Evolutionary conservation across 2,888 invertebrate genomes (phyloP).

Genomic region (Amblyteles armatorius): DNA sequence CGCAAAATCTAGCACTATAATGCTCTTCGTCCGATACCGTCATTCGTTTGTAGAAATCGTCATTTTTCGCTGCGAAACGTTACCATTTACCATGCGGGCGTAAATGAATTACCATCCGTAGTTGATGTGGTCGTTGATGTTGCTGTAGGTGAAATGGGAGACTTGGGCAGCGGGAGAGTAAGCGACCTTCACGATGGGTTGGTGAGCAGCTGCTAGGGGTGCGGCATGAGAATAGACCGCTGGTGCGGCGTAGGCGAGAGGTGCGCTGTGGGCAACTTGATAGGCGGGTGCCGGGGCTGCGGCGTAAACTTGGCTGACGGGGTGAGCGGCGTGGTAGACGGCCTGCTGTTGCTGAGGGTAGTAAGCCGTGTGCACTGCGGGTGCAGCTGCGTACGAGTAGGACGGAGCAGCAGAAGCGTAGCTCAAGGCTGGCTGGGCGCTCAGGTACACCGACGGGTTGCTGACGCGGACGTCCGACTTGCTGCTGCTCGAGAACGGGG

Average conservation of each 20-base stretch:
- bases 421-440: conserved; percentile 58
- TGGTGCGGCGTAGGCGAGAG: conserved; percentile 6
- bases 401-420: conserved; percentile 21
- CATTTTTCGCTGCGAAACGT: not conserved
- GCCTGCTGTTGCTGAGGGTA: conserved; percentile 62
- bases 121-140: conserved; percentile 70
- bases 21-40: not conserved
- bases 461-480: conserved; percentile 90
- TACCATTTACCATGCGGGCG: not conserved
- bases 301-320: conserved; percentile 48
- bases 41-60: not conserved
- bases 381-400: conserved; percentile 48
- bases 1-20: not conserved
- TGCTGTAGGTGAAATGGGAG: conserved; percentile 70
- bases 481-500: conserved; percentile 90
- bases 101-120: conserved; percentile 68
- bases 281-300: conserved; percentile 64
- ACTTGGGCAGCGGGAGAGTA: conserved; percentile 71
- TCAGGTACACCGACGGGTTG: conserved; percentile 82
- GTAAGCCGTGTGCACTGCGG: conserved; percentile 53
- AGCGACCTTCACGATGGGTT: conserved; percentile 65
- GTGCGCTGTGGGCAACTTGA: conserved; percentile 57
- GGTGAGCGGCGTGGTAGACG: conserved; percentile 56
- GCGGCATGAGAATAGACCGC: conserved; percentile 53
- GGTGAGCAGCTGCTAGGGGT: conserved; percentile 52